Conservation (phyloP, 2,113 vertebrate species). For the Phalacrocorax brasilianus region DNA sequence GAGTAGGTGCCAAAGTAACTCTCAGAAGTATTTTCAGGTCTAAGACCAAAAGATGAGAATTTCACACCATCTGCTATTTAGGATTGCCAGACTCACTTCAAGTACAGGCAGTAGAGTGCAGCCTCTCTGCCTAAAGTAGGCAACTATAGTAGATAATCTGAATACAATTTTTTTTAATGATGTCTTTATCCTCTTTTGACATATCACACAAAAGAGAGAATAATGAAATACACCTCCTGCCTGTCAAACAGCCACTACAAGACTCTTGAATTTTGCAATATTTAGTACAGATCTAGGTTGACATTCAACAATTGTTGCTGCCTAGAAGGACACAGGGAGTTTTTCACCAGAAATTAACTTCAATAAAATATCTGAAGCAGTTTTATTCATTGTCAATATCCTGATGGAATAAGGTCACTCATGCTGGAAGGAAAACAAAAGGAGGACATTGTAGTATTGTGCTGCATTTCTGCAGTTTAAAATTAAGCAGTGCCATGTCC, state of each 20-base stretch:
- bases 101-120: not conserved
- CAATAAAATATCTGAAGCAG: not conserved
- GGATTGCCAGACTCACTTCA: not conserved
- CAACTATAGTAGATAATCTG: not conserved
- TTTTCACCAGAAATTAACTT: not conserved
- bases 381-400: not conserved
- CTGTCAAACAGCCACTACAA: not conserved
- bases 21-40: not conserved
- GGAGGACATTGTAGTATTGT: not conserved
- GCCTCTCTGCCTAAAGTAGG: not conserved
- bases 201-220: not conserved
- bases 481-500: not conserved
- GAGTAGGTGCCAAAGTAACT: not conserved
- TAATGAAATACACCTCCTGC: not conserved
- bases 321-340: not conserved
- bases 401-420: not conserved
- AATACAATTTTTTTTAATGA: not conserved
- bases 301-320: not conserved
- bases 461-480: not conserved
- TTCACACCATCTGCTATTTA: not conserved
- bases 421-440: not conserved
- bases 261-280: not conserved
- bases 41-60: not conserved
- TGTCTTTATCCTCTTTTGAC: not conserved
- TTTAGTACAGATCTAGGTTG: not conserved